A percentile compares a stretch with the other conserved stretches of the same genome.
These are phyloP conservation scores for Thamnophis sirtalis DNA, from an alignment of 2,113 vertebrate genomes.

Conservation along the genomic window DNA sequence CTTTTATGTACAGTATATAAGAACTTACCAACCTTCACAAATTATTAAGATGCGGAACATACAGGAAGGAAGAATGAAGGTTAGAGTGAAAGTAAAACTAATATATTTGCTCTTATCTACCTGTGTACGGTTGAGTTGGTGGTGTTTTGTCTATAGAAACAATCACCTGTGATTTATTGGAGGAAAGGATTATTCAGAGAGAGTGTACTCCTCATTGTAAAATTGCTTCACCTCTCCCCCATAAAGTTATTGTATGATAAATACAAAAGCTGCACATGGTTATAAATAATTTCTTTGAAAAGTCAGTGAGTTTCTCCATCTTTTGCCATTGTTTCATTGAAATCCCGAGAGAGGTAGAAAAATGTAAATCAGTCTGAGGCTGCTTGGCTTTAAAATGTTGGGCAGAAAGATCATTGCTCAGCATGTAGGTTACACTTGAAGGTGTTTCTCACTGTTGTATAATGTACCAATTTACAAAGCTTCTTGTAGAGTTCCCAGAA, in stretches of 20 bases:
- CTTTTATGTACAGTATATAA: not conserved
- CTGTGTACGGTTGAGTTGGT: not conserved
- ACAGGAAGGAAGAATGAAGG: not conserved
- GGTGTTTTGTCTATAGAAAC: not conserved
- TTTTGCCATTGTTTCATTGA: not conserved
- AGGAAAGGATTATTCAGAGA: not conserved
- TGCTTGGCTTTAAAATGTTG: not conserved
- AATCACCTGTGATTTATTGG: not conserved
- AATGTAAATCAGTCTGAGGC: not conserved
- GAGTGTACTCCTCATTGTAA: not conserved
- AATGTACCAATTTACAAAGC: conserved; percentile 12
- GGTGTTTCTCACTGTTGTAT: not conserved
- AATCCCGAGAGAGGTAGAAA: not conserved
- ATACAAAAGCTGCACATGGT: not conserved
- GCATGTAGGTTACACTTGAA: conserved; percentile 3
- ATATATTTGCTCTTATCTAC: not conserved
- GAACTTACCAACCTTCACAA: not conserved
- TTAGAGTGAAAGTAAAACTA: not conserved
- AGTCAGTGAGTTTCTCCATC: not conserved
- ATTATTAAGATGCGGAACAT: not conserved
- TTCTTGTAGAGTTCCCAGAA: not conserved
- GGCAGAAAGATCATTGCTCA: not conserved
- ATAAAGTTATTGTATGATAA: not conserved
- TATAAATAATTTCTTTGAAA: not conserved
- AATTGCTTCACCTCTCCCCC: not conserved